phyloP scores from a whole-genome alignment of 2,888 invertebrate species.

The Pristionchus mayeri region DNA sequence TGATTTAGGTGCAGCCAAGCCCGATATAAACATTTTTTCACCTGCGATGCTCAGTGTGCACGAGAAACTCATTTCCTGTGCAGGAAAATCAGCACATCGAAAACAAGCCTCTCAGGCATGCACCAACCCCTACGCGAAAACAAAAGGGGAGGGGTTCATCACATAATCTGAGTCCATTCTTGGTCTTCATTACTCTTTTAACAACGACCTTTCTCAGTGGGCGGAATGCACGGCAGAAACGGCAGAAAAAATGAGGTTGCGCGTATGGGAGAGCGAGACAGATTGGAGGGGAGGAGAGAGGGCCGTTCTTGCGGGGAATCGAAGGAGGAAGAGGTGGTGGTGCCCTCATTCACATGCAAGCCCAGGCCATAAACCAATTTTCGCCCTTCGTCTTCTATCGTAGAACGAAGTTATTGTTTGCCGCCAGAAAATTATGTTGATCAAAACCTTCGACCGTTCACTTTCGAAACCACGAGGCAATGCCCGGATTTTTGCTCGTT shows the following conservation, averaged over 20 bases:
- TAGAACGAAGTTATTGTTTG: too few species aligned
- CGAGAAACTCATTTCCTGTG: neutral
- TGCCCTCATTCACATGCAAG: neutral
- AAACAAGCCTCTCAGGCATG: neutral
- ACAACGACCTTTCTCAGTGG: slow-evolving; percentile 22
- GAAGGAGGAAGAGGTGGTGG: neutral
- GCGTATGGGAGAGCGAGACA: slow-evolving; percentile 18
- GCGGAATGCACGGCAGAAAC: neutral
- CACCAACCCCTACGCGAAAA: neutral
- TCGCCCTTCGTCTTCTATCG: too few species aligned
- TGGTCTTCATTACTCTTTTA: slow-evolving; percentile 23
- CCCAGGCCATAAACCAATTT: neutral
- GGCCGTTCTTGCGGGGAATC: neutral
- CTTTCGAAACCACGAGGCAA: too few species aligned
- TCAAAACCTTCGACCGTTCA: too few species aligned
- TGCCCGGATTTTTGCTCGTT: too few species aligned
- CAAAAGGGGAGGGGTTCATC: neutral
- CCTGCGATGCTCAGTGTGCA: neutral
- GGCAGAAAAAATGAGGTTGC: slow-evolving; percentile 1
- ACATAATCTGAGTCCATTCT: neutral
- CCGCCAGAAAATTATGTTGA: too few species aligned
- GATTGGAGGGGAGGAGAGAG: slow-evolving; percentile 13
- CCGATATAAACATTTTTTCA: neutral
- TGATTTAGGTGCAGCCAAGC: neutral
- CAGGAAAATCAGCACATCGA: neutral